Percentiles rank a stretch among this genome's conserved stretches.
These are phyloP conservation scores for Lindbergichthys nudifrons DNA, from an alignment of 2,797 vertebrate genomes.

Conservation along the genomic window DNA sequence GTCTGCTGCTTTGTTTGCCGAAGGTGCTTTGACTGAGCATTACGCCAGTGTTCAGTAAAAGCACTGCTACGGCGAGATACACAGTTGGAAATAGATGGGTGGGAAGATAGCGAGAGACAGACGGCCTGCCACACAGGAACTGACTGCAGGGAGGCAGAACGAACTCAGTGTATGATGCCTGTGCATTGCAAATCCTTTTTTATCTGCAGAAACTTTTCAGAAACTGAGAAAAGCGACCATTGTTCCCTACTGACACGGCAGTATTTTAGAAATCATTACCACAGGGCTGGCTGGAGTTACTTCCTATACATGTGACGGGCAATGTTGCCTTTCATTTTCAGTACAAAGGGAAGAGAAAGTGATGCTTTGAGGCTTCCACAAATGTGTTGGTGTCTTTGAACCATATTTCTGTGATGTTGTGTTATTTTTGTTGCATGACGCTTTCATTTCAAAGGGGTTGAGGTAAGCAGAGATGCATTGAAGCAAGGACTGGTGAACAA, in stretches of 20 bases:
- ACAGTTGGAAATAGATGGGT: slow-evolving; percentile 45
- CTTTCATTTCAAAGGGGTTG: slow-evolving; percentile 25
- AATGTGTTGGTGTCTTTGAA: slow-evolving; percentile 36
- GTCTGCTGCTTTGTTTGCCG: slow-evolving; percentile 40
- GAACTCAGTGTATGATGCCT: slow-evolving; percentile 4
- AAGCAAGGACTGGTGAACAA: slow-evolving; percentile 34
- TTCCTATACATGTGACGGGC: slow-evolving; percentile 27
- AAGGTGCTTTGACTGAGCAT: slow-evolving; percentile 40
- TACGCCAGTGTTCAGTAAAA: slow-evolving; percentile 27
- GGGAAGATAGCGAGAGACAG: slow-evolving; percentile 42
- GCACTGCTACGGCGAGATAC: slow-evolving; percentile 33
- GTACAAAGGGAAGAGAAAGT: slow-evolving; percentile 31
- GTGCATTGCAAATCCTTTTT: slow-evolving; percentile 26
- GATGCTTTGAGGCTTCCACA: slow-evolving; percentile 19
- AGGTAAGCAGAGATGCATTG: slow-evolving; percentile 37
- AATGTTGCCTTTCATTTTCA: slow-evolving; percentile 37
- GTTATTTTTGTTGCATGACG: slow-evolving; percentile 32
- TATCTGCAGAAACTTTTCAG: slow-evolving; percentile 43
- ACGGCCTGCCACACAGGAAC: slow-evolving; percentile 9
- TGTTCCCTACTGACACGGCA: slow-evolving; percentile 35
- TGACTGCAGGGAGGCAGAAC: slow-evolving; percentile 27
- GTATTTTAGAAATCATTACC: slow-evolving; percentile 57
- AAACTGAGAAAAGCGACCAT: slow-evolving; percentile 46
- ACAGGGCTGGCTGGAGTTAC: slow-evolving; percentile 27
- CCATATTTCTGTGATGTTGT: slow-evolving; percentile 18